These are phyloP conservation scores for Oreochromis spilurus DNA, from an alignment of 2,113 vertebrate genomes.

Conservation along the genomic window DNA sequence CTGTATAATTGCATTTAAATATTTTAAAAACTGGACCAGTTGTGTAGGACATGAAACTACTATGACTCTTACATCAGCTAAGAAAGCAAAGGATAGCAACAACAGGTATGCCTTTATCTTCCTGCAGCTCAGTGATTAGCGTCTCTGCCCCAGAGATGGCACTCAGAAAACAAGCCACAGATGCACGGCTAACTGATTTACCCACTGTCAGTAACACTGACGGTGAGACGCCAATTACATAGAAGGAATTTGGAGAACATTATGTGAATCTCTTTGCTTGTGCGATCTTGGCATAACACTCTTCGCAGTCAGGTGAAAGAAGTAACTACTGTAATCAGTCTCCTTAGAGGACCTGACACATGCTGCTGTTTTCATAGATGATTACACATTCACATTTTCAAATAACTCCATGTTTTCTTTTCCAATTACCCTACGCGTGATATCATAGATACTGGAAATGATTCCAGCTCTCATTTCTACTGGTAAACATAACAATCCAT, in stretches of 20 bases:
- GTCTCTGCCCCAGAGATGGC: background rate
- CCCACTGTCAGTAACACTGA: background rate
- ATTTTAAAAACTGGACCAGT: background rate
- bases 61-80: background rate
- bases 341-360: background rate
- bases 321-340: background rate
- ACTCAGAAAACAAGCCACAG: background rate
- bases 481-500: slow-evolving; percentile 1
- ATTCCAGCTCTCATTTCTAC: slow-evolving; percentile 8
- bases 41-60: background rate
- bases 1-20: background rate
- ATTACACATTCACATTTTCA: background rate
- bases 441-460: slow-evolving; percentile 20
- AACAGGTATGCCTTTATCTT: background rate
- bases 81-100: background rate
- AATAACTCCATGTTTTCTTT: slow-evolving; percentile 15
- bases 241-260: background rate
- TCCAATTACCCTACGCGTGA: slow-evolving; percentile 1
- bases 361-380: background rate
- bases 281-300: background rate
- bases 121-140: background rate
- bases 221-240: background rate
- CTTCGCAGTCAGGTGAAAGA: background rate
- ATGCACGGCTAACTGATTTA: background rate
- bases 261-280: background rate